Percentiles rank a stretch among this genome's conserved stretches.
Conservation (phyloP, 1,140 invertebrate species). For the Dendroctonus valens region DNA sequence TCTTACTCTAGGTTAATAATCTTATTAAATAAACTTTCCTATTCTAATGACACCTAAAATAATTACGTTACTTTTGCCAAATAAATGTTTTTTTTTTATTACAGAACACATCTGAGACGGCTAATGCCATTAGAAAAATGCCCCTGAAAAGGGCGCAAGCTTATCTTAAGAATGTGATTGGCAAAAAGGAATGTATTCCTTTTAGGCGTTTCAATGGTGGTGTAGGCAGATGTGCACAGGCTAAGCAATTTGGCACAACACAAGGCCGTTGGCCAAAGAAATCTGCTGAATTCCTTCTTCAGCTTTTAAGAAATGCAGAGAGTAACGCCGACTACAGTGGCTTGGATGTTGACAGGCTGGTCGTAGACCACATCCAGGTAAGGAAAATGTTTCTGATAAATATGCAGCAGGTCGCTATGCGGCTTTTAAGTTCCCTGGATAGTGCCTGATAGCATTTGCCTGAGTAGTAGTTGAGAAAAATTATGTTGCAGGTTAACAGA, state of each 20-base stretch:
- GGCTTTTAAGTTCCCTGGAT: not conserved
- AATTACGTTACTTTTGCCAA: not conserved
- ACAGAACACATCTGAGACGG: slow-evolving; percentile 73
- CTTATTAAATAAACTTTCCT: too few species aligned
- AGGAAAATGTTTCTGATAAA: not conserved
- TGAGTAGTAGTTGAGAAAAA: not conserved
- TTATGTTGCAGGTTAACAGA: slow-evolving; percentile 71
- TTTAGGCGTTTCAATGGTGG: slow-evolving; percentile 97
- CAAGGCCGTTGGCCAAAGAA: slow-evolving; percentile 99
- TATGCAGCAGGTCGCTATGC: too few species aligned
- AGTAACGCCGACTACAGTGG: slow-evolving; percentile 98
- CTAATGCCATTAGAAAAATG: slow-evolving; percentile 94
- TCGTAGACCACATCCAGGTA: slow-evolving; percentile 97
- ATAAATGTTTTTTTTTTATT: slow-evolving; percentile 15
- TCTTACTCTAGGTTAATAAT: too few species aligned
- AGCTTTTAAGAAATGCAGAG: slow-evolving; percentile 96
- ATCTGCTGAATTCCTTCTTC: slow-evolving; percentile 95
- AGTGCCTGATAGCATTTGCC: not conserved
- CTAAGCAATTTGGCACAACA: slow-evolving; percentile 93
- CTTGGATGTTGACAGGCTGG: slow-evolving; percentile 94
- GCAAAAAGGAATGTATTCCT: slow-evolving; percentile 97
- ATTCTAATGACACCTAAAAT: too few species aligned
- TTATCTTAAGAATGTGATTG: slow-evolving; percentile 95
- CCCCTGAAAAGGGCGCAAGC: slow-evolving; percentile 88
- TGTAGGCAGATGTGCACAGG: slow-evolving; percentile 96